phyloP scores from a whole-genome alignment of 2,797 vertebrate genomes.

The Poeciliopsis turneri region DNA sequence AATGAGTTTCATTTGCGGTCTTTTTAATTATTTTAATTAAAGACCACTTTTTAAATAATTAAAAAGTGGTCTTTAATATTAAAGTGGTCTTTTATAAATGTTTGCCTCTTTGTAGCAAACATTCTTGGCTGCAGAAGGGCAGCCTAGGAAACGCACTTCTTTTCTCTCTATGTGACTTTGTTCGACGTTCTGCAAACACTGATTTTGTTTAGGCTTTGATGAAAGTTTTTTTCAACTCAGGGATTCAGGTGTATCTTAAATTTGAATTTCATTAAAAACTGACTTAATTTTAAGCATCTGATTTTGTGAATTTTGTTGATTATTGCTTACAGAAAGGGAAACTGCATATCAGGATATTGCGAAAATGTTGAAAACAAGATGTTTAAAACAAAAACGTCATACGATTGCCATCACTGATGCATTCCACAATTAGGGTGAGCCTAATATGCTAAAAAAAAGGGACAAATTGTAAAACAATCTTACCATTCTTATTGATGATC shows the following conservation, averaged over 20 bases:
- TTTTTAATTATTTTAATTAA: slow-evolving; percentile 44
- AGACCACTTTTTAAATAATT: no score
- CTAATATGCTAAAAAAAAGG: neutral
- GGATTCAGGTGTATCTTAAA: neutral
- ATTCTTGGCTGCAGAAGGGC: slow-evolving; percentile 14
- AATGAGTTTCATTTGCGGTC: slow-evolving; percentile 14
- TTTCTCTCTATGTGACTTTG: slow-evolving; percentile 11
- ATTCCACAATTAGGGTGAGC: neutral
- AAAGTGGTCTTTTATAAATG: no score
- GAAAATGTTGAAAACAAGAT: neutral
- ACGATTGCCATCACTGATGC: neutral
- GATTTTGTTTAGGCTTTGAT: slow-evolving; percentile 29
- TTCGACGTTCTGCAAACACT: slow-evolving; percentile 10
- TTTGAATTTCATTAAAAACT: neutral
- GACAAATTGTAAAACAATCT: neutral
- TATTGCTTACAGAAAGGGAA: neutral
- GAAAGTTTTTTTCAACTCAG: slow-evolving; percentile 11
- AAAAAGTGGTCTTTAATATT: no score
- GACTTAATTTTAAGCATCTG: neutral
- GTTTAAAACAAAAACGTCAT: neutral
- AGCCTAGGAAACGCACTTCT: slow-evolving; percentile 23
- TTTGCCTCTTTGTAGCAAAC: slow-evolving; percentile 7
- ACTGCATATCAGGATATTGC: neutral
- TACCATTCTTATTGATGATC: neutral
- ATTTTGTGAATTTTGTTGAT: neutral